phyloP scores from a whole-genome alignment of 2,888 invertebrate genomes.

The Elysia crispata region DNA sequence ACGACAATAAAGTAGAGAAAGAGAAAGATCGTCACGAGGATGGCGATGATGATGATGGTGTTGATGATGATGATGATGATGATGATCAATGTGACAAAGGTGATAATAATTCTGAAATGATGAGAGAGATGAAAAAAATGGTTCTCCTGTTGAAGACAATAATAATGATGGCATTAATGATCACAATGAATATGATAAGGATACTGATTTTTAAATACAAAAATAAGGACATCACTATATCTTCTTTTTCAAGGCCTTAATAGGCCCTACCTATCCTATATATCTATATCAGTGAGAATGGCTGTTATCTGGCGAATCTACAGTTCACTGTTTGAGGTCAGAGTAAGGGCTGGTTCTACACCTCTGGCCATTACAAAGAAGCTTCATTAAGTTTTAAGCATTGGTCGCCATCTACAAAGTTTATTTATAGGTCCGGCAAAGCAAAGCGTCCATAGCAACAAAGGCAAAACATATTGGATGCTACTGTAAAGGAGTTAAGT shows the following conservation, averaged over 20 bases:
- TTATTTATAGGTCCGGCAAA: not conserved
- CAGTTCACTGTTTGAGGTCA: not conserved
- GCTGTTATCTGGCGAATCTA: not conserved
- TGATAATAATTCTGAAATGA: not conserved
- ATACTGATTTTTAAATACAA: not conserved
- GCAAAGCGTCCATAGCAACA: not conserved
- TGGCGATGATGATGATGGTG: not conserved
- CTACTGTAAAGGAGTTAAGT: not conserved
- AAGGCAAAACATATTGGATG: not conserved
- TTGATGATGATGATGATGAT: constrained; percentile 16
- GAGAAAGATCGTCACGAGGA: not conserved
- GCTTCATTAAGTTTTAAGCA: too few species aligned
- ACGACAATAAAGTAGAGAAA: too few species aligned
- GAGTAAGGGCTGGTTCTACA: too few species aligned
- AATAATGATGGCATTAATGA: not conserved
- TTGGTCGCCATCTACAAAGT: too few species aligned
- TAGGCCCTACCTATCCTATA: too few species aligned
- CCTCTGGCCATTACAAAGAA: too few species aligned
- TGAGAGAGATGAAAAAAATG: not conserved
- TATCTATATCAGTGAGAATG: too few species aligned
- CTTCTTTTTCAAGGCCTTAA: too few species aligned
- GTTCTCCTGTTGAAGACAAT: not conserved
- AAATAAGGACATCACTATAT: too few species aligned
- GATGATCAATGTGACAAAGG: not conserved
- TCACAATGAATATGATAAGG: not conserved